Evolutionary conservation across 2,888 invertebrate genomes (phyloP).

Genomic region (Cheilosia vernalis): DNA sequence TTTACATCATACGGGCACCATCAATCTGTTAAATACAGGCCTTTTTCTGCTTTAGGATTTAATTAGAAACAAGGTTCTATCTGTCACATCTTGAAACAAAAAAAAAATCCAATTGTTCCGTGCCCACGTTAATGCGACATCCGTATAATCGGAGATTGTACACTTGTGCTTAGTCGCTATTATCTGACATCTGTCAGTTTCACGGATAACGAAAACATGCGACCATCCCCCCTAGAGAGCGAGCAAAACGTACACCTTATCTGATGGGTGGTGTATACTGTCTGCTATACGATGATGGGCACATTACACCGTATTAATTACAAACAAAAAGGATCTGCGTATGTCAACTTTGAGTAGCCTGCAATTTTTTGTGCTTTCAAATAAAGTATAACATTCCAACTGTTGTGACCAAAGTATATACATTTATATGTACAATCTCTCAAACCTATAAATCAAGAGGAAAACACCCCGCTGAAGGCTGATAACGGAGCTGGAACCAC

Average conservation of each 20-base stretch:
- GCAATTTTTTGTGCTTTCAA: neutral
- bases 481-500: conserved; percentile 31
- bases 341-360: neutral
- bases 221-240: neutral
- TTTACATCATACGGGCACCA: neutral
- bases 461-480: conserved; percentile 34
- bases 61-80: conserved; percentile 58
- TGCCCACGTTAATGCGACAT: conserved; percentile 58
- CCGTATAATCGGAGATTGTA: conserved; percentile 55
- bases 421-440: conserved; percentile 19
- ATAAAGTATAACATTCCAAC: neutral
- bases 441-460: conserved; percentile 47
- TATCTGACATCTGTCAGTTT: conserved; percentile 64
- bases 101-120: conserved; percentile 56
- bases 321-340: conserved; percentile 1
- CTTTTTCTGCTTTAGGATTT: conserved; percentile 45
- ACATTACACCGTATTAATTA: conserved; percentile 52
- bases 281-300: conserved; percentile 37
- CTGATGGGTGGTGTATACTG: conserved; percentile 15
- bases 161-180: conserved; percentile 59
- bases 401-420: conserved; percentile 2
- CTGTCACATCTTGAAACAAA: conserved; percentile 45
- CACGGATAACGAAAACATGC: conserved; percentile 31
- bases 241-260: conserved; percentile 16
- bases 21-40: neutral